Evolutionary conservation across 2,113 vertebrate genomes (phyloP).

Genomic region (Herpetotheres cachinnans): DNA sequence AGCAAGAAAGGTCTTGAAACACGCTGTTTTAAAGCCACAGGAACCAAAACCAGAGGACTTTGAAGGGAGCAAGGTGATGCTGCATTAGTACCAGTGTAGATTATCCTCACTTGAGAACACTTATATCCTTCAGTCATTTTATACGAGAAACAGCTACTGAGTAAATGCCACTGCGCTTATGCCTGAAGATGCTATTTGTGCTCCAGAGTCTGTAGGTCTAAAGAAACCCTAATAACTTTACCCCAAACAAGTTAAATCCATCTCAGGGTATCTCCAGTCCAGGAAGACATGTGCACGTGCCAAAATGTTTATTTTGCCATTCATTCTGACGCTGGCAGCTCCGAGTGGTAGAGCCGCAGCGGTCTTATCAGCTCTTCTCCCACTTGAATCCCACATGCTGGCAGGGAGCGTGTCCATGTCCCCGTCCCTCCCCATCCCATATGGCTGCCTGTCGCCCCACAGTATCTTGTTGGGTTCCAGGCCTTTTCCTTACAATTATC

Average conservation of each 20-base stretch:
- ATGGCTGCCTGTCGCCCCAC: background rate
- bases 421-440: background rate
- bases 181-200: background rate
- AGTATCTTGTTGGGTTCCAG: constrained; percentile 34
- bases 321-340: background rate
- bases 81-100: background rate
- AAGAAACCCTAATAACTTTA: background rate
- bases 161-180: background rate
- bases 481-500: constrained; percentile 27
- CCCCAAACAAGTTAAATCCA: background rate
- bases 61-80: background rate
- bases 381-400: background rate
- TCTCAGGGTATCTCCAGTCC: background rate
- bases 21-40: background rate
- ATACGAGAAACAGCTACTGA: background rate
- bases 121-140: background rate
- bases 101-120: background rate
- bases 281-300: background rate
- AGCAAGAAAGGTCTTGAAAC: background rate
- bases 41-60: background rate
- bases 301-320: background rate
- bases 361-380: constrained; percentile 37
- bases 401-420: background rate
- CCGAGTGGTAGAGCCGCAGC: background rate
- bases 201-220: background rate